phyloP scores from a whole-genome alignment of 2,113 vertebrate genomes.

The Campylorhamphus procurvoides region DNA sequence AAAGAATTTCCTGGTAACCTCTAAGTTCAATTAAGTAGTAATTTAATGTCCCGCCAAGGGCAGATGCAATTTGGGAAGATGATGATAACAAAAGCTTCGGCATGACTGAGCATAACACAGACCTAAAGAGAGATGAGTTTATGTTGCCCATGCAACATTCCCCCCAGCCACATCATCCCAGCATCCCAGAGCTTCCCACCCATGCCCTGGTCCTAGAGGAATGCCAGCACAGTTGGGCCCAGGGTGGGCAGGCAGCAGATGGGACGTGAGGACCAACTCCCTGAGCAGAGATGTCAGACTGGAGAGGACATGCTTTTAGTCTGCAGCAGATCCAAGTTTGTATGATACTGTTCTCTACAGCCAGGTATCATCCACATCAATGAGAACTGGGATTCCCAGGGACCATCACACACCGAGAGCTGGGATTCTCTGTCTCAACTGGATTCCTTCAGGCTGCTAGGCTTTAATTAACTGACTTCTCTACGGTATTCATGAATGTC shows the following conservation, averaged over 20 bases:
- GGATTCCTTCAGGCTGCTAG: not conserved
- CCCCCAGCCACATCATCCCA: not conserved
- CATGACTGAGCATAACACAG: not conserved
- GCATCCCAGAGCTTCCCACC: not conserved
- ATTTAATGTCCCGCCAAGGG: not conserved
- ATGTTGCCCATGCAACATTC: not conserved
- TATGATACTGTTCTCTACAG: not conserved
- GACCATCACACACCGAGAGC: not conserved
- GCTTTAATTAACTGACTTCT: not conserved
- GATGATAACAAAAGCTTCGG: not conserved
- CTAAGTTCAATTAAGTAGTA: not conserved
- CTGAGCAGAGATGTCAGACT: rapidly evolving
- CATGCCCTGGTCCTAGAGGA: not conserved
- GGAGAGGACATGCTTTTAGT: not conserved
- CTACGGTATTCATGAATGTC: not conserved
- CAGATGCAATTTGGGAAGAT: not conserved
- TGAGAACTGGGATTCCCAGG: too few species aligned
- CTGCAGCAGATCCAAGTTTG: not conserved
- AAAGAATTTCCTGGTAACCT: not conserved
- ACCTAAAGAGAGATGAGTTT: not conserved
- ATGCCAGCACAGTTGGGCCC: not conserved
- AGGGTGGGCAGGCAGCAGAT: not conserved
- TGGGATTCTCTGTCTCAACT: not conserved
- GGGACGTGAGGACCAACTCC: not conserved
- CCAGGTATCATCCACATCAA: not conserved